Conservation (phyloP, 1,140 invertebrate genomes). For the Sipha flava region DNA sequence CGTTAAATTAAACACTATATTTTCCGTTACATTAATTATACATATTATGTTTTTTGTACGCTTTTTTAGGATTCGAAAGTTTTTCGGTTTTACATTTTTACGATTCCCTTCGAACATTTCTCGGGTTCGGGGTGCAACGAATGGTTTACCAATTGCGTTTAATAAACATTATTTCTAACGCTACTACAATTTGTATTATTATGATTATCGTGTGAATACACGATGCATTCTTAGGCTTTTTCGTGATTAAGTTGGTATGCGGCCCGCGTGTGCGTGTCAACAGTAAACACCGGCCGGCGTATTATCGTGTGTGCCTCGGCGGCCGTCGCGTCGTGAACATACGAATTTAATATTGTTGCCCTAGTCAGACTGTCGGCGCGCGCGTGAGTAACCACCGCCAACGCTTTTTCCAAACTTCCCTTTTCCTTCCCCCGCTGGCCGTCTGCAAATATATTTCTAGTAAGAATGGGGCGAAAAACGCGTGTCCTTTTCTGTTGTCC, state of each 20-base stretch:
- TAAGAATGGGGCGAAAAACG: background rate
- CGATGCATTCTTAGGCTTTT: background rate
- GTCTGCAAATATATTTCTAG: background rate
- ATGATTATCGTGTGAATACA: background rate
- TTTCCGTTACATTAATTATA: background rate
- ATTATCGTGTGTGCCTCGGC: background rate
- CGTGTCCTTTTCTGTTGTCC: too few species aligned
- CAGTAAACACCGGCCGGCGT: background rate
- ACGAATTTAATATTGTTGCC: slow-evolving; percentile 13
- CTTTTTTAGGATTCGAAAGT: background rate
- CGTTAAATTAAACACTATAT: too few species aligned
- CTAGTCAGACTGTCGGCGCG: slow-evolving; percentile 4
- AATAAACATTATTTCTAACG: too few species aligned
- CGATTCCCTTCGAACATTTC: too few species aligned
- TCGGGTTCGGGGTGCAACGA: too few species aligned
- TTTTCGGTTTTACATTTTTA: background rate
- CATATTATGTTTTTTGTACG: background rate
- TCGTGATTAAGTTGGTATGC: slow-evolving; percentile 2
- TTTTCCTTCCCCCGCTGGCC: background rate
- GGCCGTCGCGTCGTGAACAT: background rate
- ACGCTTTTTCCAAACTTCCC: background rate
- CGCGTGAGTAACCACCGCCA: background rate
- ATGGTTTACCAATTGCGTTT: too few species aligned
- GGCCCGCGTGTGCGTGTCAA: background rate
- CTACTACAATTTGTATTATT: too few species aligned